A percentile compares a stretch with the other conserved stretches of the same genome.
Evolutionary conservation across 2,113 vertebrate genomes (phyloP).

Genomic region (Gymnorhina tibicen): DNA sequence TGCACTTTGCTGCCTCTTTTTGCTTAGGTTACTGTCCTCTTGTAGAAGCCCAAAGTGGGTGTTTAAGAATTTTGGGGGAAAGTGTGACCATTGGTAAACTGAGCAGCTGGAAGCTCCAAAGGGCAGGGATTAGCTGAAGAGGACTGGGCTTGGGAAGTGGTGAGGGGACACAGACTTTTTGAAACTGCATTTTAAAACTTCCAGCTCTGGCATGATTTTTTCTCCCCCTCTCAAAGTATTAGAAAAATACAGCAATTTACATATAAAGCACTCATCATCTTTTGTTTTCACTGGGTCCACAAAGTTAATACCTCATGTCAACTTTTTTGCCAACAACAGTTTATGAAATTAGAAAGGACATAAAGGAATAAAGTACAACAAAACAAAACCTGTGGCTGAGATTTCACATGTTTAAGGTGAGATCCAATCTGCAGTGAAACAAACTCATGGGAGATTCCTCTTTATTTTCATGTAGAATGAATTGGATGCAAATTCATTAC

Average conservation of each 20-base stretch:
- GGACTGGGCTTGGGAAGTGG: neutral
- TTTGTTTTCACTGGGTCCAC: neutral
- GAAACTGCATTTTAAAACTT: neutral
- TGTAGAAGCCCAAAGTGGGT: neutral
- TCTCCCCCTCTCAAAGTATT: neutral
- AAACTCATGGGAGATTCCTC: constrained; percentile 3
- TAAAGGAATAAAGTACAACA: neutral
- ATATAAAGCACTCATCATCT: neutral
- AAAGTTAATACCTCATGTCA: neutral
- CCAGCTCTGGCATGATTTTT: neutral
- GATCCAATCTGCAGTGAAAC: neutral
- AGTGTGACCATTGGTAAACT: neutral
- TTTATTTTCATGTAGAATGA: constrained; percentile 42
- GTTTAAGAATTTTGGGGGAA: neutral
- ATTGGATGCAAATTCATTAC: constrained; percentile 36
- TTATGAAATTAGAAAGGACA: neutral
- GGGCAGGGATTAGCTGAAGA: neutral
- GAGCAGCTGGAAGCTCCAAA: neutral
- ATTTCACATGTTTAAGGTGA: neutral
- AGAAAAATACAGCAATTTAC: neutral
- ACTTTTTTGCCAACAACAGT: neutral
- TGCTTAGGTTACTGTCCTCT: neutral
- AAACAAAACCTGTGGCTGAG: neutral
- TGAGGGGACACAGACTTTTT: neutral
- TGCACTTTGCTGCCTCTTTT: neutral